Evolutionary conservation across 1,140 invertebrate species (phyloP), one percentile per base, ranked within the genome.

Genomic region (Listronotus oregonensis): DNA sequence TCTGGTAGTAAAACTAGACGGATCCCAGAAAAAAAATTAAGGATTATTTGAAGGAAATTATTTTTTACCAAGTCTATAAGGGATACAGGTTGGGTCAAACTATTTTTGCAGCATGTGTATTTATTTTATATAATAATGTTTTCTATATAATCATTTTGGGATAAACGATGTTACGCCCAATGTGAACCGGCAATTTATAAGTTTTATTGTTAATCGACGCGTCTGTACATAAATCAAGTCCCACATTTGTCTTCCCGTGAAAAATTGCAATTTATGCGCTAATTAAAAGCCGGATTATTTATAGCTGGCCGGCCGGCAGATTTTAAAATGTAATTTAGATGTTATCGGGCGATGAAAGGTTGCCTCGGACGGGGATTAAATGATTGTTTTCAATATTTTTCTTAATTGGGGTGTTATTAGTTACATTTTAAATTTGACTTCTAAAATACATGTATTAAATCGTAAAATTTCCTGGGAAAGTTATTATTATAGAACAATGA

Each of bases 241-340:
- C 52, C 61, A 64, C 61, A 64, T 64, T 64, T 64, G 61, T 64
- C 61, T 44, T 40, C 21, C 14, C 31, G 27, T 39, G 51, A 64
- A 64, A 64, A 64, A 64, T 64, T 56, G 61, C 61, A 56, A 64
- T 64, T 64, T 64, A 64, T 64, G 52, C 43, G 61, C 61, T 64
- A 64, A 64, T 64, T 64, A 64, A 64, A 64, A 64, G 40, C 40
- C 39, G 32, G 61, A 64, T 64, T 64, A 64, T 64, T 64, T 64
- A 64, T 56, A 21, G 51, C 43, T 15, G 43, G 52, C 43, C 52
- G 40, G 52, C 43, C 52, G 40, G 51, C 42, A 42, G 61, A 64
- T 56, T 64, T 64, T 64, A 64, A 64, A 64, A 64, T 56, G 61
- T 56, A 56, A 64, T 64, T 64, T 56, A 56, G 61, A 64, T 64